Conservation (phyloP, 2,888 invertebrate genomes). For the Rhamnusium bicolor region DNA sequence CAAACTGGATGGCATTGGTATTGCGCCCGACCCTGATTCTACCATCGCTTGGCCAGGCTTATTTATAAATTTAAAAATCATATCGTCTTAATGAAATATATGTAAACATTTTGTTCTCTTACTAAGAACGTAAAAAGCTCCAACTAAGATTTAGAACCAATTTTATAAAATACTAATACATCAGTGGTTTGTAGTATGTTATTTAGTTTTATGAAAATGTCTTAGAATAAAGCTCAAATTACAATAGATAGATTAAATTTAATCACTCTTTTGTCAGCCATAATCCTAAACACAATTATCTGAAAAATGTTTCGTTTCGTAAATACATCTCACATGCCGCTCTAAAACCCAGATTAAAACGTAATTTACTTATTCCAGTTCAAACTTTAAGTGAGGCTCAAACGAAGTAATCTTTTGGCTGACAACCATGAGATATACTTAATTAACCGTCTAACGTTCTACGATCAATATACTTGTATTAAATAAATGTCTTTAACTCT, state of each 20-base stretch:
- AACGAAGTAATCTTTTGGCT: conserved; percentile 9
- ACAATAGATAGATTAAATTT: not conserved
- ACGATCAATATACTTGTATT: conserved; percentile 7
- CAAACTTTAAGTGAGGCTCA: not conserved
- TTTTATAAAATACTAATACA: no score
- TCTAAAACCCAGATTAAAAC: not conserved
- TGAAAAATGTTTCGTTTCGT: not conserved
- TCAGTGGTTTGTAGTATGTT: no score
- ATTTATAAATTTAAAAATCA: no score
- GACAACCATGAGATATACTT: not conserved
- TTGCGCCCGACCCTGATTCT: no score
- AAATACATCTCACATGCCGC: not conserved
- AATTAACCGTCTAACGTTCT: not conserved
- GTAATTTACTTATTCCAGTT: conserved; percentile 18
- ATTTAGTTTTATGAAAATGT: not conserved
- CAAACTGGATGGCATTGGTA: no score
- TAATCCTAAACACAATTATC: not conserved
- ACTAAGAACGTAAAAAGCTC: no score
- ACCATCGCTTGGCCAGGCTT: no score
- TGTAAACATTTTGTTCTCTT: no score
- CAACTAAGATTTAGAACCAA: no score
- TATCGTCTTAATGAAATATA: no score
- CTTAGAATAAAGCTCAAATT: not conserved
- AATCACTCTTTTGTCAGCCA: not conserved
- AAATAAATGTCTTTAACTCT: not conserved